phyloP scores from a whole-genome alignment of 2,113 vertebrate species.

The Bambusicola thoracicus region DNA sequence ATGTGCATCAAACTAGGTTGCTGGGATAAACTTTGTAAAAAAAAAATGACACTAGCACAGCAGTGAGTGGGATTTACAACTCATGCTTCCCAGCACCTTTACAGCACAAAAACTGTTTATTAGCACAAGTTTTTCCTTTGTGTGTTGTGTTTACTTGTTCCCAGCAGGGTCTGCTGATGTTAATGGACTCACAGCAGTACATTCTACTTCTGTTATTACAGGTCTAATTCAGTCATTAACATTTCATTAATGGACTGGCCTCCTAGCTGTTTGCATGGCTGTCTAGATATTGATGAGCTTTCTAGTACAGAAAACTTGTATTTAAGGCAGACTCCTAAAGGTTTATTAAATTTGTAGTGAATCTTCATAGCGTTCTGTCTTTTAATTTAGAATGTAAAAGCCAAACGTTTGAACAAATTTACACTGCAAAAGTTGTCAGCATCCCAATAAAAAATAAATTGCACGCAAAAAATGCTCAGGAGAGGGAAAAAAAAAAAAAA shows the following conservation, averaged over 20 bases:
- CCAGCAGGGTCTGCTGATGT: conserved; percentile 87
- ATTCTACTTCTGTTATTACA: conserved; percentile 91
- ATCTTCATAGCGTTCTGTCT: not conserved
- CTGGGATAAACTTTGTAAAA: not conserved
- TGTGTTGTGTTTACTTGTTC: conserved; percentile 84
- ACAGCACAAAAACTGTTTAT: conserved; percentile 67
- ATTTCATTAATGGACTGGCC: conserved; percentile 95
- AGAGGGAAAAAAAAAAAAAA: not conserved
- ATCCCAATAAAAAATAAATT: conserved; percentile 41
- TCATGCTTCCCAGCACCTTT: conserved; percentile 75
- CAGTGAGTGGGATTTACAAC: conserved; percentile 22
- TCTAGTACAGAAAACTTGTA: conserved; percentile 75
- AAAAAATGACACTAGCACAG: not conserved
- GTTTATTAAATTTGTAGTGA: conserved; percentile 45
- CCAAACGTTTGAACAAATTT: not conserved
- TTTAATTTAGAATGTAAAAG: conserved; percentile 39
- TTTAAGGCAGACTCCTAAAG: conserved; percentile 77
- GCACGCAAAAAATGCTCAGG: not conserved
- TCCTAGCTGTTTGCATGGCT: conserved; percentile 85
- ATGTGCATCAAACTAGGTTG: rapidly evolving
- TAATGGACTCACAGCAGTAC: conserved; percentile 97
- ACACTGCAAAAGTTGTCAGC: not conserved
- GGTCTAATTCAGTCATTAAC: conserved; percentile 99
- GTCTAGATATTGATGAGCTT: conserved; percentile 88
- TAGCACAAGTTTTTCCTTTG: conserved; percentile 77